phyloP scores from a whole-genome alignment of 2,888 invertebrate species.

The Polyommatus iphigenia region DNA sequence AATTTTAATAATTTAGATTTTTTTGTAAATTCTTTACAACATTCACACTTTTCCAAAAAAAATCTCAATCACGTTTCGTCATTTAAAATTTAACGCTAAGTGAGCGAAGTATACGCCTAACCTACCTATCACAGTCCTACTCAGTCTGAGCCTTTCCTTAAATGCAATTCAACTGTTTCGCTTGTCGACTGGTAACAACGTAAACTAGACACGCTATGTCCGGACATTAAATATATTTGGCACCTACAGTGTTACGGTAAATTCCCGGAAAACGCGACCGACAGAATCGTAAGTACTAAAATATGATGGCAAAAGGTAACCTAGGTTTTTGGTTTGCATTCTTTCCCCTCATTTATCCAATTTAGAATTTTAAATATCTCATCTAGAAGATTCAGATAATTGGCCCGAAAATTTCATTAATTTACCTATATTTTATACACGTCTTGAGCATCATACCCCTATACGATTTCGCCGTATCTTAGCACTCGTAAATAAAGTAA shows the following conservation, averaged over 20 bases:
- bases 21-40: constrained; percentile 43
- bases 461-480: constrained; percentile 63
- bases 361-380: constrained; percentile 48
- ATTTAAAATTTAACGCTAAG: constrained; percentile 69
- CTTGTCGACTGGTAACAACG: constrained; percentile 75
- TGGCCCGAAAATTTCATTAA: constrained; percentile 39
- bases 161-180: constrained; percentile 73
- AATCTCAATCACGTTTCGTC: constrained; percentile 53
- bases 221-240: constrained; percentile 67
- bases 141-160: constrained; percentile 79
- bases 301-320: constrained; percentile 77
- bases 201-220: constrained; percentile 64
- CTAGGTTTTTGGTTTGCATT: constrained; percentile 76
- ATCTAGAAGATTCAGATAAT: constrained; percentile 40
- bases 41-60: constrained; percentile 57
- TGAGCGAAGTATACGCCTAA: constrained; percentile 75
- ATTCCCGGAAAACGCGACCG: constrained; percentile 50
- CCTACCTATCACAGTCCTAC: constrained; percentile 80
- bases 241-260: constrained; percentile 66
- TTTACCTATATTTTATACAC: constrained; percentile 50
- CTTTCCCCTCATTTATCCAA: constrained; percentile 53
- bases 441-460: constrained; percentile 70
- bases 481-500: constrained; percentile 74
- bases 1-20: constrained; percentile 18
- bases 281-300: constrained; percentile 59